Conservation (phyloP, 2,113 vertebrate species). For the Megaceryle torquata region DNA sequence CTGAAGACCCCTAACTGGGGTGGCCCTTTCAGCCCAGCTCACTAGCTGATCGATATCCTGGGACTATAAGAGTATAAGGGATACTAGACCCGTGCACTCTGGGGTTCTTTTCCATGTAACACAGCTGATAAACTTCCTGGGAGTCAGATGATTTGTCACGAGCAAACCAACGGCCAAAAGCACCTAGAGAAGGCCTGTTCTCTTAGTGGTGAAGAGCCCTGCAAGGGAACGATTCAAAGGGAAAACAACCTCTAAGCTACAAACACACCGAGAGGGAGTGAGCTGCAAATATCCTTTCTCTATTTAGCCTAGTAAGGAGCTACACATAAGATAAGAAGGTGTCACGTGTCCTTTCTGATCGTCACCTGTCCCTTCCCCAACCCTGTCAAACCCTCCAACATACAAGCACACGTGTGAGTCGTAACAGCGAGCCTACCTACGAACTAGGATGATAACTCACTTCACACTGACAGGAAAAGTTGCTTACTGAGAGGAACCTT, state of each 20-base stretch:
- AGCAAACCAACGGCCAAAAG: background rate
- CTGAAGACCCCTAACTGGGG: background rate
- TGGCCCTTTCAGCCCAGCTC: background rate
- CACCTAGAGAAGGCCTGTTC: background rate
- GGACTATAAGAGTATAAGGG: background rate
- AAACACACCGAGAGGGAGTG: background rate
- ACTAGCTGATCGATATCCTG: background rate
- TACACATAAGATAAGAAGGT: background rate
- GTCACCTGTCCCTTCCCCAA: background rate
- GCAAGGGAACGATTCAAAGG: background rate
- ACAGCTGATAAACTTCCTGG: background rate
- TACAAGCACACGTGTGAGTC: background rate
- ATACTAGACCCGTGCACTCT: background rate
- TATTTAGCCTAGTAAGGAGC: background rate
- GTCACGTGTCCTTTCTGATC: background rate
- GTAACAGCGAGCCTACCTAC: background rate
- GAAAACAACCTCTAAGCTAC: background rate
- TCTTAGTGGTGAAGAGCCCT: background rate
- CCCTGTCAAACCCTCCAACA: background rate
- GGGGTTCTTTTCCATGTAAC: background rate
- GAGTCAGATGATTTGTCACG: background rate
- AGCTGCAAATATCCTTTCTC: background rate
- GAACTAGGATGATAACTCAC: background rate
- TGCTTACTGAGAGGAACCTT: background rate
- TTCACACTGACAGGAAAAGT: background rate